Base-by-base conservation (phyloP, 2,888 invertebrate genomes). In the Rhagophthalmus giganteus region DNA sequence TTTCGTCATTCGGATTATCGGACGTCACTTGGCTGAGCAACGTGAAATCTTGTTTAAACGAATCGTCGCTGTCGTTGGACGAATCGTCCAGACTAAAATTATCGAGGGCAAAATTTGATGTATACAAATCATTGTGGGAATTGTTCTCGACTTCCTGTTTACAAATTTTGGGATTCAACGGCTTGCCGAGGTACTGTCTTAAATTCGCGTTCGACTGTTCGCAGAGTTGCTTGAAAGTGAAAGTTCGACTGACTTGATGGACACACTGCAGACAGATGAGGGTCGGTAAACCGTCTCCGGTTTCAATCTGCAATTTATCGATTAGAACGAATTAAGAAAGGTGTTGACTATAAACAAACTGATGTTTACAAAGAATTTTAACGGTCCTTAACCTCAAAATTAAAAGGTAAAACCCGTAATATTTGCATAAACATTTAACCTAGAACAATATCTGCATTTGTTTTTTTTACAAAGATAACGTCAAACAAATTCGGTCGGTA, bases 151-250 rank as follows among this genome's bases (percentile, higher is more conserved):
- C 62, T 55, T 68, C 68, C 57, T 66, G 63, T 53, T 69, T 71
- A 28, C 60, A 62, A 15, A 59, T 64, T 54, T 66, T 67, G 9
- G 55, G 55, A 41, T 54, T 55, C 20, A 64, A 45, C 2, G 75
- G 74, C 61, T 74, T 74, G 2, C 75, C 74, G 9, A 76, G 58
- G 51, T 73, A 76, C 50, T 72, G 70, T 26, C 76, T 66, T 8
- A 78, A 65, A 52, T 72, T 76, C 16, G 65, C 53, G 55, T 78
- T 76, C 0, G 78, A 76, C 46, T 74, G 74, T 63, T 76, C 76
- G 59, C 77, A 78, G 25, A 76, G 65, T 63, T 76, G 73, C 63
- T 76, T 77, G 59, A 79, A 79, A 3, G 76, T 70, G 60, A 71
- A 77, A 8, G 75, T 75, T 42, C 74, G 67, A 56, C 73, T 75